phyloP scores from a whole-genome alignment of 92 coral and sea anemone species.

The Zoanthus gigantus region DNA sequence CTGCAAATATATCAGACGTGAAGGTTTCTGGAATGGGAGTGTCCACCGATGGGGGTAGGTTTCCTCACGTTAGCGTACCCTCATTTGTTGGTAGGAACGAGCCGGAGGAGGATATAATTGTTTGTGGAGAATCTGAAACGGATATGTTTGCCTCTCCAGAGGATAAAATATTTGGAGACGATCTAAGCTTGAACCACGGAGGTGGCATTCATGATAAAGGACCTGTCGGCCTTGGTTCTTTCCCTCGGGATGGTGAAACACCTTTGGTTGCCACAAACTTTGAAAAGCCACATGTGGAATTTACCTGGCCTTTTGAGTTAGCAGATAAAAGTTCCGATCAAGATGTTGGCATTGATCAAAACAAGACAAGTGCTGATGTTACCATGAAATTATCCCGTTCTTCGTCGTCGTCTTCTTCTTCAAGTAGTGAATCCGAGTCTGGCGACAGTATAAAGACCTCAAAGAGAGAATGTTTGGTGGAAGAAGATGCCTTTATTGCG shows the following conservation, averaged over 20 bases:
- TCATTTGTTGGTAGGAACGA: not conserved
- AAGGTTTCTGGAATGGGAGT: not conserved
- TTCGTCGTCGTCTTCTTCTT: constrained; percentile 32
- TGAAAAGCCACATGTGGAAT: constrained; percentile 3
- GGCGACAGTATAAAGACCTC: not conserved
- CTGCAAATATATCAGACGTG: not conserved
- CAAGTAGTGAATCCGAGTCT: constrained; percentile 4
- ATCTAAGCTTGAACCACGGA: not conserved
- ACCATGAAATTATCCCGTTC: constrained; percentile 15
- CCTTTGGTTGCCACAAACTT: not conserved
- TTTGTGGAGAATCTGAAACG: constrained; percentile 6
- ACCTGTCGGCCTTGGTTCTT: not conserved
- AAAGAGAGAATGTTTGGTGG: not conserved
- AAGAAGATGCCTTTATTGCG: constrained; percentile 15
- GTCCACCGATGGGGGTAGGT: not conserved
- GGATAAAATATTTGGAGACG: not conserved
- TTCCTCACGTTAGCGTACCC: not conserved
- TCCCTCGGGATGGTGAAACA: not conserved
- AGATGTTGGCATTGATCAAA: not conserved
- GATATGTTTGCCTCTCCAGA: constrained; percentile 32
- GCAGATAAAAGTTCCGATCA: constrained; percentile 5
- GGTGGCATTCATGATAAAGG: not conserved
- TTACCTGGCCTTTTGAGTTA: constrained; percentile 15
- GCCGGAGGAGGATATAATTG: not conserved
- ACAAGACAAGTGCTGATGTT: constrained; percentile 1